These are phyloP conservation scores for Dorcus hopei DNA, from an alignment of 2,888 invertebrate genomes.

Conservation along the genomic window DNA sequence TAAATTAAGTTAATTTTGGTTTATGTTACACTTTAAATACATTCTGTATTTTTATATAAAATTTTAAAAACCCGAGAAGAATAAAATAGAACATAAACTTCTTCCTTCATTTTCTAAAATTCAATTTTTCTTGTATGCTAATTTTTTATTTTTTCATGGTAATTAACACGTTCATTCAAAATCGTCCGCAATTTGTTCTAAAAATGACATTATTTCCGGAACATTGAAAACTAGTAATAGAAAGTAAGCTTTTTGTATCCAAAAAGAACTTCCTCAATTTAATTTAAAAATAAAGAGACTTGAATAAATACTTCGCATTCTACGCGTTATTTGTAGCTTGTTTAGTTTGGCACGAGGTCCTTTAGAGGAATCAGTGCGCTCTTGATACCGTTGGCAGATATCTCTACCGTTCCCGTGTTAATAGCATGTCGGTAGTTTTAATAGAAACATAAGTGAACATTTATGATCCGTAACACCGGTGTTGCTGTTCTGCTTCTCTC, in stretches of 20 bases:
- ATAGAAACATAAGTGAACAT: slow-evolving; percentile 53
- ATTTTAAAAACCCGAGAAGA: too few relatives aligned
- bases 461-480: slow-evolving; percentile 52
- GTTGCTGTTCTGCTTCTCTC: slow-evolving; percentile 33
- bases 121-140: too few relatives aligned
- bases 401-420: slow-evolving; percentile 39
- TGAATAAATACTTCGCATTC: slow-evolving; percentile 30
- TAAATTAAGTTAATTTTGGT: too few relatives aligned
- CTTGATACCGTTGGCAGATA: slow-evolving; percentile 42
- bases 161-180: too few relatives aligned
- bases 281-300: slow-evolving; percentile 31
- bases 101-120: too few relatives aligned
- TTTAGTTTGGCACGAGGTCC: slow-evolving; percentile 33
- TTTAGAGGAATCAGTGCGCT: slow-evolving; percentile 22
- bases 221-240: too few relatives aligned
- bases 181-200: too few relatives aligned
- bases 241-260: neutral
- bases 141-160: too few relatives aligned
- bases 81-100: too few relatives aligned
- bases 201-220: too few relatives aligned
- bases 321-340: slow-evolving; percentile 31
- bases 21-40: too few relatives aligned
- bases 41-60: too few relatives aligned
- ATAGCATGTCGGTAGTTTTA: slow-evolving; percentile 46
- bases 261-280: slow-evolving; percentile 27